Evolutionary conservation across 1,140 invertebrate species (phyloP).

Genomic region (Epicauta chinensis): DNA sequence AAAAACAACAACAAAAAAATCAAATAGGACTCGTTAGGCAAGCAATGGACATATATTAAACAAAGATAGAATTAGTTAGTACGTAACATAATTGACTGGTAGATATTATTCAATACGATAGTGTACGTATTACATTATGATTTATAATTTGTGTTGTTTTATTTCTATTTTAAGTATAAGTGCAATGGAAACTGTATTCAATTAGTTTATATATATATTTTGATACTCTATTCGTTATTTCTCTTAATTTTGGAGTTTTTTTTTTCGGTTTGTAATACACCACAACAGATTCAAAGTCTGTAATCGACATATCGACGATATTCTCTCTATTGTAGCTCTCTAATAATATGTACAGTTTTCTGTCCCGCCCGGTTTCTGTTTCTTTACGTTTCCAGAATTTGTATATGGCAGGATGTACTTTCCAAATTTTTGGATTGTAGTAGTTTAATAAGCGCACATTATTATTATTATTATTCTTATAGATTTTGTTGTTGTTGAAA

Average conservation of each 20-base stretch:
- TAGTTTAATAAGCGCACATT: constrained; percentile 1
- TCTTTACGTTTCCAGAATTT: constrained; percentile 14
- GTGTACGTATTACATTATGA: constrained; percentile 8
- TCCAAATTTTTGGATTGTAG: constrained; percentile 16
- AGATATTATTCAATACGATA: constrained; percentile 13
- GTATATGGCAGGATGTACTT: constrained; percentile 27
- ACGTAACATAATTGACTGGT: constrained; percentile 15
- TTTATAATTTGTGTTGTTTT: constrained; percentile 13
- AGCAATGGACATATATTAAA: neutral
- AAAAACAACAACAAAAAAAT: no score
- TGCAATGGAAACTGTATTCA: constrained; percentile 27
- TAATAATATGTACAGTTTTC: constrained; percentile 23
- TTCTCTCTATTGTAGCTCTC: constrained; percentile 29
- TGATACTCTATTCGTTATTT: constrained; percentile 32
- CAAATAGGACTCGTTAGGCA: no score
- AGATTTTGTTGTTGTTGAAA: no score
- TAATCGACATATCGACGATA: constrained; percentile 34
- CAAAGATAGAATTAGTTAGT: constrained; percentile 6
- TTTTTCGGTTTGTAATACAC: neutral
- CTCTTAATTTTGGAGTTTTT: no score
- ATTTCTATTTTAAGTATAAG: constrained; percentile 18
- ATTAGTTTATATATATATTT: constrained; percentile 25
- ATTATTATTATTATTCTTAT: no score
- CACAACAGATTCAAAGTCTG: constrained; percentile 20
- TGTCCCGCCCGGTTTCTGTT: neutral